These are phyloP conservation scores for Eufriesea mexicana DNA, from an alignment of 1,140 invertebrate species.

Conservation along the genomic window DNA sequence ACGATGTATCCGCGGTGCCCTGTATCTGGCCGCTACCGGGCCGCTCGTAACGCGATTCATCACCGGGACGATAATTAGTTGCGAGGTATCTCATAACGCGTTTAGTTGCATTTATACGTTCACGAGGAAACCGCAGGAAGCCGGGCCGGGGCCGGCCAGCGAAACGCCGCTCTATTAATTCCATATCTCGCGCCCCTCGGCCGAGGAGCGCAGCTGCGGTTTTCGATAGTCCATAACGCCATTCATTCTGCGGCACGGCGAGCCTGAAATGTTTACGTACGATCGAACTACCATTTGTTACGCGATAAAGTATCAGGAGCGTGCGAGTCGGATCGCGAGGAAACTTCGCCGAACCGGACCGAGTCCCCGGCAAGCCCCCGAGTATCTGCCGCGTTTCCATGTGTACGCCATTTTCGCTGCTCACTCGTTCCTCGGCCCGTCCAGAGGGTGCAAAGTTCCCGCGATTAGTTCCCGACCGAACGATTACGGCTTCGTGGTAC, in stretches of 20 bases:
- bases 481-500: neutral
- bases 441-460: neutral
- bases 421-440: neutral
- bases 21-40: neutral
- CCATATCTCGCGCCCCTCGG: conserved; percentile 54
- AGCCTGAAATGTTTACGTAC: conserved; percentile 68
- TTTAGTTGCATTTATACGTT: conserved; percentile 33
- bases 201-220: conserved; percentile 62
- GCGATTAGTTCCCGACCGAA: neutral
- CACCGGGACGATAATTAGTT: conserved; percentile 39
- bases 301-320: conserved; percentile 63
- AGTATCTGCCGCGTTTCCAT: conserved; percentile 30
- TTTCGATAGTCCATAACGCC: conserved; percentile 62
- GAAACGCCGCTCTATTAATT: conserved; percentile 61
- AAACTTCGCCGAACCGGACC: conserved; percentile 42
- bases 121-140: conserved; percentile 22
- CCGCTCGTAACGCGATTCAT: conserved; percentile 30
- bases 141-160: neutral
- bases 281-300: conserved; percentile 68
- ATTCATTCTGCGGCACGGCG: conserved; percentile 57
- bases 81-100: conserved; percentile 35
- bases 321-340: conserved; percentile 24
- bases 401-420: neutral
- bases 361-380: too few relatives aligned
- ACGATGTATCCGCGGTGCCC: neutral